Evolutionary conservation across 2,888 invertebrate species (phyloP), one percentile per base, ranked within the genome.

Genomic region (Aspidiotus rigidus): DNA sequence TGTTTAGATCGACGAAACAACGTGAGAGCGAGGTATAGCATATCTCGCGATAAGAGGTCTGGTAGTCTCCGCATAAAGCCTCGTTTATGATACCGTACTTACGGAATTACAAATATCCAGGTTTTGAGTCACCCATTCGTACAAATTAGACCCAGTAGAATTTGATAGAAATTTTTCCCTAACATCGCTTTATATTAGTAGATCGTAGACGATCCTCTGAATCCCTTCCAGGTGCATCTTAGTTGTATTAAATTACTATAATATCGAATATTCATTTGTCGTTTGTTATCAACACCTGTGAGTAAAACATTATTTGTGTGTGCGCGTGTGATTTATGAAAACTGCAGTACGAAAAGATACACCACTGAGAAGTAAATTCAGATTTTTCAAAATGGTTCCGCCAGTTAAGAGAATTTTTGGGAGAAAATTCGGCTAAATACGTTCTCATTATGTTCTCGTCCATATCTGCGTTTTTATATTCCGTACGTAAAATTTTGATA

Each of bases 351-450:
- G 91, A 87, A 92, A 92, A 91, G 91, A 92, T 84, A 87, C 90
- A 86, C 89, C 89, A 83, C 88, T 90, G 86, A 89, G 90, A 85
- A 89, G 91, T 83, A 89, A 89, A 85, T 92, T 90, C 89, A 86
- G 91, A 86, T 91, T 91, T 88, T 92, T 92, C 89, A 91, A 90
- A 70, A 72, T 71, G 71, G 71, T 70, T 55, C 71, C 72, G 41
- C 69, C 69, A 39, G 69, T 69, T 69, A 69, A 69, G 56, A 69
- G 62, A 69, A 69, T 69, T 62, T 69, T 69, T 56, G 62, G 69
- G 56, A 69, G 62, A 69, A 69, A 66, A 59, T 66, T 66, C 44
- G 41, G 17, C 57, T 66, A 66, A 59, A 66, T 39, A 28, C 56
- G 56, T 56, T 53, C 57, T 66, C 63, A 54, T 49, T 17, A 53